Percentiles rank a stretch among this genome's conserved stretches.
Conservation (phyloP, 2,888 invertebrate species). For the Cheilosia vulpina region DNA sequence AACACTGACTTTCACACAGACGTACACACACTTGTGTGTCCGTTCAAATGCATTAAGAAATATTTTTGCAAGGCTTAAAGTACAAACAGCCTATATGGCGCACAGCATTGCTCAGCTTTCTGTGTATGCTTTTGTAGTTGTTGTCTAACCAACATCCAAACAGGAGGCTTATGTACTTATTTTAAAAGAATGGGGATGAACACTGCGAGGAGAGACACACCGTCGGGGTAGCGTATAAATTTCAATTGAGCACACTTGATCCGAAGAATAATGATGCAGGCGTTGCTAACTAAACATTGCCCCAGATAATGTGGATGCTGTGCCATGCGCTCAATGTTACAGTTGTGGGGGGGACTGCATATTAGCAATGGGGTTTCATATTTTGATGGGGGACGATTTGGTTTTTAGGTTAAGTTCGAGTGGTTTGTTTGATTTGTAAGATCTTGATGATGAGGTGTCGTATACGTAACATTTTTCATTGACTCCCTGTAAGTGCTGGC, state of each 20-base stretch:
- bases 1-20: conserved; percentile 29
- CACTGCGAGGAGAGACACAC: conserved; percentile 25
- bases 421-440: background rate
- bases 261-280: conserved; percentile 61
- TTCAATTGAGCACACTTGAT: conserved; percentile 72
- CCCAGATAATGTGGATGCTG: conserved; percentile 36
- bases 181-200: conserved; percentile 29
- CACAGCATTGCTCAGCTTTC: conserved; percentile 50
- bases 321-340: background rate
- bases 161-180: conserved; percentile 52
- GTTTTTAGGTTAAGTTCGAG: background rate
- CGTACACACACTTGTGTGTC: conserved; percentile 21
- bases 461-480: too few relatives aligned
- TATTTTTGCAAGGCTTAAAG: conserved; percentile 7
- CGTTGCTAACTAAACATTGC: conserved; percentile 66
- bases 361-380: background rate
- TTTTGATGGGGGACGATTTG: background rate
- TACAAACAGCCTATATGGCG: conserved; percentile 19
- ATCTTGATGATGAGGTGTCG: too few relatives aligned
- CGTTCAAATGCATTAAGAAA: conserved; percentile 33
- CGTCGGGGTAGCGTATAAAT: conserved; percentile 56
- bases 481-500: too few relatives aligned
- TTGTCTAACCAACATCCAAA: conserved; percentile 24
- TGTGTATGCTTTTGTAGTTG: conserved; percentile 45
- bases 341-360: background rate